These are phyloP conservation scores for Drosophila orena DNA, from an alignment of 1,140 invertebrate species.

Conservation along the genomic window DNA sequence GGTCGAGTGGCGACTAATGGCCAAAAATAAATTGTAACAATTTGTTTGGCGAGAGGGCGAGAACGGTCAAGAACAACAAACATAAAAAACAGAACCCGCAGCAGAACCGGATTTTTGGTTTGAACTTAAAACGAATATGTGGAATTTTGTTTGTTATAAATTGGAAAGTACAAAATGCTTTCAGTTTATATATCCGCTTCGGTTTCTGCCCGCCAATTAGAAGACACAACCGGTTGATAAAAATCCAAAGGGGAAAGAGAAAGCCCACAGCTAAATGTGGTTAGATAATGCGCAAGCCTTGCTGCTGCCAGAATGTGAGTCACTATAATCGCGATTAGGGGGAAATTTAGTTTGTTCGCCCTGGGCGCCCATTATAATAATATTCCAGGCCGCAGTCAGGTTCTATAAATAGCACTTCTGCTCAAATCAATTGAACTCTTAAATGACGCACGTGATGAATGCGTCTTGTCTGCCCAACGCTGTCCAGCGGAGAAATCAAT, in stretches of 20 bases:
- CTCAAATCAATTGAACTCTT: constrained; percentile 76
- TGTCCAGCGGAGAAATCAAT: constrained; percentile 55
- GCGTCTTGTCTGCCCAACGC: constrained; percentile 45
- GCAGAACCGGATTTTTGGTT: constrained; percentile 64
- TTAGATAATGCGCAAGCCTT: constrained; percentile 43
- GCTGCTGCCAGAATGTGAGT: constrained; percentile 38
- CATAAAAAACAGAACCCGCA: constrained; percentile 13
- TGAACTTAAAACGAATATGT: constrained; percentile 33
- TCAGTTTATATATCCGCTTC: constrained; percentile 62
- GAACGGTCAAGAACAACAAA: constrained; percentile 15
- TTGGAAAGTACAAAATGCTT: constrained; percentile 76
- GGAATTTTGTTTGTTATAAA: constrained; percentile 64
- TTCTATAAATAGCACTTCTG: constrained; percentile 40
- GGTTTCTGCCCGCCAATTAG: constrained; percentile 47
- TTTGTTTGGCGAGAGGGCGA: constrained; percentile 38
- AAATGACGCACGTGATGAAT: constrained; percentile 80
- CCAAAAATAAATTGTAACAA: constrained; percentile 63
- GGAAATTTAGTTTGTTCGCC: constrained; percentile 26
- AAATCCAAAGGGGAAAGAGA: constrained; percentile 44
- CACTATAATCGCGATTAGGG: constrained; percentile 8
- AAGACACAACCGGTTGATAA: constrained; percentile 58
- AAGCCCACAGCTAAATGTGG: constrained; percentile 38
- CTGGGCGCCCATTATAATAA: constrained; percentile 10
- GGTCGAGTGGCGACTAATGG: constrained; percentile 16
- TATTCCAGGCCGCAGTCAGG: constrained; percentile 35